Evolutionary conservation across 1,140 invertebrate genomes (phyloP).

Genomic region (Penaeus chinensis): DNA sequence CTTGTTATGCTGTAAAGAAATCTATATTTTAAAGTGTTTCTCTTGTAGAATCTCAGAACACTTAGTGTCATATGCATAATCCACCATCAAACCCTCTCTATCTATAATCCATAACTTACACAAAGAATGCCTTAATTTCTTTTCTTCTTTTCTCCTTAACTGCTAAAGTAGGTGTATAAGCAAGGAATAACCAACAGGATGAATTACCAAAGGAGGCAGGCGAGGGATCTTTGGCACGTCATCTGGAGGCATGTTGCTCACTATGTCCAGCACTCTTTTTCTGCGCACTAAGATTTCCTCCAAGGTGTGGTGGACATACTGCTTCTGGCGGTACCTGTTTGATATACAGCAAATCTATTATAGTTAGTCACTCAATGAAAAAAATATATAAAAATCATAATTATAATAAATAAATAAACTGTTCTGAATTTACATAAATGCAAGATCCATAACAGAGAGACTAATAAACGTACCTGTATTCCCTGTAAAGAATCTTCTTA

Average conservation of each 20-base stretch:
- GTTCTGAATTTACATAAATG: not conserved
- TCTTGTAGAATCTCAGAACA: too few species aligned
- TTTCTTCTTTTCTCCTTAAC: constrained; percentile 62
- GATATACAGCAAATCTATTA: not conserved
- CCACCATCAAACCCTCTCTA: not conserved
- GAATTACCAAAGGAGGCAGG: constrained; percentile 38
- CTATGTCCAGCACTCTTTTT: constrained; percentile 73
- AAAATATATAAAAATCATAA: not conserved
- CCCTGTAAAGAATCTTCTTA: constrained; percentile 76
- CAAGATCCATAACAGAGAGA: not conserved
- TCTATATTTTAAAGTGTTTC: not conserved
- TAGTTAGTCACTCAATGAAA: not conserved
- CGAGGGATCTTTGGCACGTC: constrained; percentile 50
- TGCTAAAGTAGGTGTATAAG: not conserved
- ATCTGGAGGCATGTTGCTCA: constrained; percentile 51
- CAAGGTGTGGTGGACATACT: constrained; percentile 70
- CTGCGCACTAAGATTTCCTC: constrained; percentile 77
- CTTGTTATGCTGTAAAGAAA: constrained; percentile 36
- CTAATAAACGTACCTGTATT: constrained; percentile 74
- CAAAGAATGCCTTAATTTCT: not conserved
- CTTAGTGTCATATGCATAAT: not conserved
- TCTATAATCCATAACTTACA: constrained; percentile 30
- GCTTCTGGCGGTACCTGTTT: constrained; percentile 66
- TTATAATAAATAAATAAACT: not conserved
- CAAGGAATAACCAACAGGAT: too few species aligned